Evolutionary conservation across 2,797 vertebrate genomes (phyloP).

Genomic region (Sebastes oblongus): DNA sequence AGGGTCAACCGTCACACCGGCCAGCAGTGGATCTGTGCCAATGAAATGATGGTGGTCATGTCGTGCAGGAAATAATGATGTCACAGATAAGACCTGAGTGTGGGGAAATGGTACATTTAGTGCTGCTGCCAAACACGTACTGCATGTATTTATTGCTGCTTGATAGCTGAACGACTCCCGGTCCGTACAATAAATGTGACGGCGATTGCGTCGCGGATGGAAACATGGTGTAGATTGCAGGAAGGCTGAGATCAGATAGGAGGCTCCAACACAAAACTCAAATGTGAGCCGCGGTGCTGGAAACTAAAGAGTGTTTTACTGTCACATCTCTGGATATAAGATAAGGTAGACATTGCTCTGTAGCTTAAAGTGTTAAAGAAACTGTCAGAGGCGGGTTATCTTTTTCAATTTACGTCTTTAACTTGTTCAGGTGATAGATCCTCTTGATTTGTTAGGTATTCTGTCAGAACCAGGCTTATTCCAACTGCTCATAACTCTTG

Average conservation of each 20-base stretch:
- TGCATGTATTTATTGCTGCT: conserved; percentile 11
- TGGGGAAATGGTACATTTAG: not conserved
- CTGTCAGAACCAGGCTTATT: not conserved
- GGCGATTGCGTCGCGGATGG: not conserved
- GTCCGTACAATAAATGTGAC: not conserved
- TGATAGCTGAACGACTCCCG: not conserved
- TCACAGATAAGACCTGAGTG: conserved; percentile 16
- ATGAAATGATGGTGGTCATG: not conserved
- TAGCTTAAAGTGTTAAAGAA: too few species aligned
- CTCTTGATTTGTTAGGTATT: not conserved
- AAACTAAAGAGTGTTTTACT: not conserved
- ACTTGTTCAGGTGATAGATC: not conserved
- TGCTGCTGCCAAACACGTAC: conserved; percentile 16
- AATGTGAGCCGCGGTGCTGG: not conserved
- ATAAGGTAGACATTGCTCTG: too few species aligned
- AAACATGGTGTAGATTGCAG: conserved; percentile 18
- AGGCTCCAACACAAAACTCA: not conserved
- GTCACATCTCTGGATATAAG: not conserved
- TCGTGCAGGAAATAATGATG: conserved; percentile 31
- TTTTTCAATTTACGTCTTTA: too few species aligned
- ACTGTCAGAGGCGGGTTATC: not conserved
- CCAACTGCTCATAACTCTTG: not conserved
- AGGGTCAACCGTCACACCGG: not conserved
- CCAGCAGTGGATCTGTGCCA: not conserved
- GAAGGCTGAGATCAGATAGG: conserved; percentile 15